Evolutionary conservation across 2,888 invertebrate species (phyloP), one percentile per base, ranked within the genome.

Genomic region (Eristalinus sepulchralis): DNA sequence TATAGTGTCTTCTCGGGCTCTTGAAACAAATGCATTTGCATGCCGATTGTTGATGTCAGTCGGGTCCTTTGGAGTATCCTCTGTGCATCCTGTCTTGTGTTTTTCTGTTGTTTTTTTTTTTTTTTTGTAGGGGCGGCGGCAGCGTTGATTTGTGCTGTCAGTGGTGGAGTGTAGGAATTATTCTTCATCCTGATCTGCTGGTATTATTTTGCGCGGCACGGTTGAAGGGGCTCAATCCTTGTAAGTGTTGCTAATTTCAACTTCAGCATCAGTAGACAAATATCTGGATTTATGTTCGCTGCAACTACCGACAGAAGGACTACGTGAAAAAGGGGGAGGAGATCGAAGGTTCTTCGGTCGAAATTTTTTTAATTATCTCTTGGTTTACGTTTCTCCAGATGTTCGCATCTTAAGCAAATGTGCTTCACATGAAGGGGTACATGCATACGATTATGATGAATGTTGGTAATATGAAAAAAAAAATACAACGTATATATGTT

Each of bases 1-100:
- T 83, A 79, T 72, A 66, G 62, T 88, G 80, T 70, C 70, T 71
- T 79, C 20, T 22, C 39, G 75, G 59, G 59, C 11, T 53, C 62
- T 75, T 76, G 86, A 79, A 83, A 86, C 86, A 83, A 86, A 86
- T 83, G 86, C 71, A 86, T 86, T 86, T 86, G 83, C 86, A 86
- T 86, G 86, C 86, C 79, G 85, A 82, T 75, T 81, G 67, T 77
- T 20, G 62, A 34, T 36, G 59, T 59, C 70, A 17, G 5, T 27
- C 27, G 70, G 80, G 71, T 64, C 53, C 47, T 72, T 39, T 68
- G 67, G 62, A 62, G 8, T n/a, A 39, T 57, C 10, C 10, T 33
- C 27, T 71, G 39, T 59, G 63, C 5, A 5, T 17, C 11, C 13
- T 22, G 36, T 62, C 53, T 66, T n/a, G 17, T 53, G 13, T 55